A percentile compares a stretch with the other conserved stretches of the same genome.
Evolutionary conservation across 1,140 invertebrate species (phyloP).

Genomic region (Palaemon carinicauda): DNA sequence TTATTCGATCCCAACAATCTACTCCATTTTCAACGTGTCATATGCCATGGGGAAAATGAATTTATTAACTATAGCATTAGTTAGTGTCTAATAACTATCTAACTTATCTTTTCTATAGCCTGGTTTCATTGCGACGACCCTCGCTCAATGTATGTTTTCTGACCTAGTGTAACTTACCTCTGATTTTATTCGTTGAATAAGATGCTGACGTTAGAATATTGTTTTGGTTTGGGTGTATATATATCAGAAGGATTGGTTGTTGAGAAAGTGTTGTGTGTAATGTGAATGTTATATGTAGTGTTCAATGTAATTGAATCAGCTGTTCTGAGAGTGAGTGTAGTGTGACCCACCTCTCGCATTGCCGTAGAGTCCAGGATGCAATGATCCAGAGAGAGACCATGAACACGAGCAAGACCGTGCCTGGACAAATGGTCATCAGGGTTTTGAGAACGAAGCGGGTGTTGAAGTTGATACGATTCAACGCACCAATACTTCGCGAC

Average conservation of each 20-base stretch:
- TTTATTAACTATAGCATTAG: too few species aligned
- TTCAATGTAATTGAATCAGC: not conserved
- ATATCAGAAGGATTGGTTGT: not conserved
- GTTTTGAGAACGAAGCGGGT: constrained; percentile 99
- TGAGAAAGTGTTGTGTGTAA: not conserved
- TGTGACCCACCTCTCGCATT: constrained; percentile 92
- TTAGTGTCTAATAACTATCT: too few species aligned
- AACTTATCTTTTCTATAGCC: too few species aligned
- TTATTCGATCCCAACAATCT: too few species aligned
- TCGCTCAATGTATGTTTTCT: too few species aligned
- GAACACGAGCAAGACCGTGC: constrained; percentile 96
- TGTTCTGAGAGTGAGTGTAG: not conserved
- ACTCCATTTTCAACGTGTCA: too few species aligned
- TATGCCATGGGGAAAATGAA: too few species aligned
- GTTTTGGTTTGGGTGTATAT: not conserved
- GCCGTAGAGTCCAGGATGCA: constrained; percentile 96
- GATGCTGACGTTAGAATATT: too few species aligned
- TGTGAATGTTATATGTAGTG: not conserved
- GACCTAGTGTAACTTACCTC: too few species aligned
- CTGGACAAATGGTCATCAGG: constrained; percentile 99
- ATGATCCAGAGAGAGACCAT: constrained; percentile 99
- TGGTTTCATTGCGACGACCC: too few species aligned
- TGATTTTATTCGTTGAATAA: too few species aligned
- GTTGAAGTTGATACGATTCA: constrained; percentile 99
- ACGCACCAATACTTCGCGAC: constrained; percentile 85